Evolutionary conservation across 35 echinoderm and acorn worm genomes (phyloP).

Genomic region (Holothuria glaberrima): DNA sequence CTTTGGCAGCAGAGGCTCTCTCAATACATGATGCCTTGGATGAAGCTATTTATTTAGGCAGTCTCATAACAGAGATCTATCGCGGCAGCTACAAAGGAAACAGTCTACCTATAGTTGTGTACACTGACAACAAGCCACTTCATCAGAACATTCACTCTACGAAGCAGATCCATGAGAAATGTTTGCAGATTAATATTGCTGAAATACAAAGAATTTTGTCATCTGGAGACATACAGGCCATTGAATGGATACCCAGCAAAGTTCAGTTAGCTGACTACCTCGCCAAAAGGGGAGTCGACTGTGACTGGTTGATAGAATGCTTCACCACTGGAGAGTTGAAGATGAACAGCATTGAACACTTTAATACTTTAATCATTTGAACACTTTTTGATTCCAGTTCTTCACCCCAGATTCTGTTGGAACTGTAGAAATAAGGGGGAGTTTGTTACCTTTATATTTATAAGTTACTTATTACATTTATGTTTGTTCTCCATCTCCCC

Average conservation of each 20-base stretch:
- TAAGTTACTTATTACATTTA: not conserved
- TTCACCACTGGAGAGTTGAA: not conserved
- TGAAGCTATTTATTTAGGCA: slow-evolving; percentile 15
- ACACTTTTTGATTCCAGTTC: too few species aligned
- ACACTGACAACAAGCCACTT: slow-evolving; percentile 48
- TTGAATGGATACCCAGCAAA: slow-evolving; percentile 20
- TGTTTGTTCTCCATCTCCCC: not conserved
- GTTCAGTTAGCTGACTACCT: slow-evolving; percentile 2
- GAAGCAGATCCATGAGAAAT: slow-evolving; percentile 29
- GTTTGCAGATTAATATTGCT: slow-evolving; percentile 3
- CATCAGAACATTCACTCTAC: slow-evolving; percentile 48
- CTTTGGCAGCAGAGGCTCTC: slow-evolving; percentile 30
- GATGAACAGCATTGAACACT: not conserved
- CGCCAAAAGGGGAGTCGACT: not conserved
- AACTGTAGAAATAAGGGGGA: too few species aligned
- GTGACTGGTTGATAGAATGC: slow-evolving; percentile 5
- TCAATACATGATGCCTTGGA: slow-evolving; percentile 3
- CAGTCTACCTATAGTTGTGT: slow-evolving; percentile 7
- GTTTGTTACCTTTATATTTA: not conserved
- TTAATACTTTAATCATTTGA: too few species aligned
- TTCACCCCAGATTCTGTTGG: too few species aligned
- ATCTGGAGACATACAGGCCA: not conserved
- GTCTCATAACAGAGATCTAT: not conserved
- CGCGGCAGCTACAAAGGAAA: not conserved
- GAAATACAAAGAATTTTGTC: slow-evolving; percentile 15